Base-by-base conservation (phyloP, 2,113 vertebrate genomes). In the Sardina pilchardus region DNA sequence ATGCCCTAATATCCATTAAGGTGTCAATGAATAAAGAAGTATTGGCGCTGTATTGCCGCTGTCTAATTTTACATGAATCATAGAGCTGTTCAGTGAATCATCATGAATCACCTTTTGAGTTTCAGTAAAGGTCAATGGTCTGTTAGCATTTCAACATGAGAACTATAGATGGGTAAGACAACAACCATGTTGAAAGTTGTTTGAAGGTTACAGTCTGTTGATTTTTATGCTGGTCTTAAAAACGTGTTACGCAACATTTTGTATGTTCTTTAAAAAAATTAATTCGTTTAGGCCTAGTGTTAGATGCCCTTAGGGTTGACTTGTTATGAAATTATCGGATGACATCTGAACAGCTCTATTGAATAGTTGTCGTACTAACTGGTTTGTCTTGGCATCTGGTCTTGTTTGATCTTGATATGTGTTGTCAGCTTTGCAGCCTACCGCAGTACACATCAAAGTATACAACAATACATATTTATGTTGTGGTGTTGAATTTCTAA, bases 331-430 rank as follows among this genome's bases (percentile, higher is more conserved):
- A 75, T 36, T 16, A 75, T 5, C 5, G 30, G 6, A 78, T 17
- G n/a, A 78, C 36, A 30, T 39, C 71, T 78, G 30, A 78, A 78
- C 30, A 78, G 71, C 71, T 78, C 71, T 78, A 78, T 78, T 34
- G 17, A 12, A 16, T 71, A n/a, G 30, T 30, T 71, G 24, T 30
- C 14, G 19, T 21, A 24, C 53, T 59, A 24, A 21, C 53, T 36
- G 3, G 30, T 78, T 78, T 78, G 26, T 78, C 4, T 78, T 78
- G 71, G 30, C 34, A 4, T 78, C 1, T 36, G 30, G 30, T 26
- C 63, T 34, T 34, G 30, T 71, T 7, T 71, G n/a, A 26, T 34
- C 8, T 67, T 67, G 17, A 24, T 9, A 24, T 21, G 30, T 26
- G 12, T 36, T 17, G 71, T 78, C 3, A 78, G 53, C 53, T 59